A percentile compares a stretch with the other conserved stretches of the same genome.
Conservation (phyloP, 1,140 invertebrate genomes). For the Drosophila ficusphila region DNA sequence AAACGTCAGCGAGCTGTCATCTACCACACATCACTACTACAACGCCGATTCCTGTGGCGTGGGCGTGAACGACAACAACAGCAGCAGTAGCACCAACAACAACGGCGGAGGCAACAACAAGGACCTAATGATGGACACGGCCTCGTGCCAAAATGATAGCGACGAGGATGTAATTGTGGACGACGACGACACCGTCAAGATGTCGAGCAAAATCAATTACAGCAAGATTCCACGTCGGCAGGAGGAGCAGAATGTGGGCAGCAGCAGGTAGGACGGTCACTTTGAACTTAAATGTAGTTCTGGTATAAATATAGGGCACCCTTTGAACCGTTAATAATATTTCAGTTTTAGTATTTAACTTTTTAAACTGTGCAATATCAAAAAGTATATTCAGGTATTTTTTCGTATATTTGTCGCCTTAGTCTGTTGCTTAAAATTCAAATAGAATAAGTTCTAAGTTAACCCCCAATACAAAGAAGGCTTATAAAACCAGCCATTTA, state of each 20-base stretch:
- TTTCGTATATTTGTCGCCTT: too few relatives aligned
- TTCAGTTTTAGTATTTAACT: too few relatives aligned
- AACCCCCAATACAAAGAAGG: too few relatives aligned
- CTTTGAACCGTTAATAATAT: too few relatives aligned
- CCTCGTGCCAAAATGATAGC: constrained; percentile 80
- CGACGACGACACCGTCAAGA: constrained; percentile 78
- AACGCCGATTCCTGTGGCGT: constrained; percentile 81
- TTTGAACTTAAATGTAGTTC: neutral
- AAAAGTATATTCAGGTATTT: too few relatives aligned
- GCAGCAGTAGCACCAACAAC: constrained; percentile 50
- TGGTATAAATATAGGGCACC: neutral
- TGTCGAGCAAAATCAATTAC: constrained; percentile 55
- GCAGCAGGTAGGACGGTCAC: constrained; percentile 65
- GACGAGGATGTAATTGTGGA: constrained; percentile 83
- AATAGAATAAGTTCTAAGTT: too few relatives aligned
- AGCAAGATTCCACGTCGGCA: constrained; percentile 64
- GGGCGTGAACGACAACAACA: constrained; percentile 59
- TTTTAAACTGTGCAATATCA: too few relatives aligned
- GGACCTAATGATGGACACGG: constrained; percentile 77
- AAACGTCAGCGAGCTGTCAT: constrained; percentile 83
- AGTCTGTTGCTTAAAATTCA: too few relatives aligned
- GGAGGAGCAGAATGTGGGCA: constrained; percentile 73
- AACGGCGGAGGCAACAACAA: constrained; percentile 53
- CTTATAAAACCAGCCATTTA: too few relatives aligned
- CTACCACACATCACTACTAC: constrained; percentile 83